Percentiles rank a stretch among this genome's conserved stretches.
These are phyloP conservation scores for Odontomachus brunneus DNA, from an alignment of 1,140 invertebrate species.

Conservation along the genomic window DNA sequence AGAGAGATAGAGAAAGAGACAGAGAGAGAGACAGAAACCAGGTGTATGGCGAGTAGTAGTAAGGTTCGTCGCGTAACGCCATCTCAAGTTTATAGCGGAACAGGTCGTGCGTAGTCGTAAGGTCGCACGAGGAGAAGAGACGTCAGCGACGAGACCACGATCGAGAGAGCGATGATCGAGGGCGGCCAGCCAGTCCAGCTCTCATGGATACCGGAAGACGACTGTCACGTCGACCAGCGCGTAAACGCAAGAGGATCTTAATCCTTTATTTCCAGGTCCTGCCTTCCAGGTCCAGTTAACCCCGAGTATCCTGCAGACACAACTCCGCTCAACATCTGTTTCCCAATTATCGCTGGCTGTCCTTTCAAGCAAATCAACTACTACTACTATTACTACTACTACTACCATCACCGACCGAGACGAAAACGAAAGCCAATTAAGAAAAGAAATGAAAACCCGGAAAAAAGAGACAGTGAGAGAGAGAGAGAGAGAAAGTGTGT, in stretches of 20 bases:
- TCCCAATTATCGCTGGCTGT: constrained; percentile 81
- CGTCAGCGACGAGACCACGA: constrained; percentile 35
- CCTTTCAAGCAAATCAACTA: constrained; percentile 77
- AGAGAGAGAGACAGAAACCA: neutral
- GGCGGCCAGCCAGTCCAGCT: constrained; percentile 40
- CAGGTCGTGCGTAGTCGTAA: constrained; percentile 69
- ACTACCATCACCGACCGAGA: constrained; percentile 54
- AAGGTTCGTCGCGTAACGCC: constrained; percentile 45
- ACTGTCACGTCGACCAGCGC: constrained; percentile 27
- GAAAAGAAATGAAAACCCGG: too few species aligned
- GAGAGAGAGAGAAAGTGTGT: too few species aligned
- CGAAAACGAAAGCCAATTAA: constrained; percentile 42
- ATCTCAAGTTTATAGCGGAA: constrained; percentile 66
- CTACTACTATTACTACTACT: constrained; percentile 25
- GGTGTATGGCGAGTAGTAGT: too few species aligned
- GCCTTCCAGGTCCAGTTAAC: constrained; percentile 83
- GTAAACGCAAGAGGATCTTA: constrained; percentile 78
- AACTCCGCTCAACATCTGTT: constrained; percentile 84
- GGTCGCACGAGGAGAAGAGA: constrained; percentile 64
- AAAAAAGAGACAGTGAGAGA: constrained; percentile 44
- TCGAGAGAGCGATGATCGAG: neutral
- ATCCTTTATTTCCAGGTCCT: constrained; percentile 86
- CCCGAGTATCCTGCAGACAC: constrained; percentile 84
- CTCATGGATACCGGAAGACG: constrained; percentile 63
- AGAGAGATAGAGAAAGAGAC: neutral